Conservation (phyloP, 2,113 vertebrate genomes). For the Probosciger aterrimus region DNA sequence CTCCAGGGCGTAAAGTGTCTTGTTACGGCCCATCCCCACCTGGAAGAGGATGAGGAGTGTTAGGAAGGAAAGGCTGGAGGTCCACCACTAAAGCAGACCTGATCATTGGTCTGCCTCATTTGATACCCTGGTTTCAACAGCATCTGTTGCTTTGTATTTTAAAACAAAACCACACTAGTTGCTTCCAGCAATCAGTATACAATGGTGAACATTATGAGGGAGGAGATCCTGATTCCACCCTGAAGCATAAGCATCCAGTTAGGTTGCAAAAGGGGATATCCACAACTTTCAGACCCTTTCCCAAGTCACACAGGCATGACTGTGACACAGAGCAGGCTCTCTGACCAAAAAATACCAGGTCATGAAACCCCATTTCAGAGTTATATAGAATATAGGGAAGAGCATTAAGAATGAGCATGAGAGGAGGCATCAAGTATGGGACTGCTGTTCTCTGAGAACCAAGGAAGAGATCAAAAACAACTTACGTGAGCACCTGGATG, state of each 20-base stretch:
- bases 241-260: neutral
- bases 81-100: neutral
- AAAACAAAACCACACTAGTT: neutral
- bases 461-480: neutral
- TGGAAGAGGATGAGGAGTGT: conserved; percentile 28
- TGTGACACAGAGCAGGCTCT: neutral
- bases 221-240: neutral
- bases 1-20: conserved; percentile 87
- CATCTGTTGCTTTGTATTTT: conserved; percentile 1
- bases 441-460: neutral
- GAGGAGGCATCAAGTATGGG: neutral
- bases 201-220: neutral
- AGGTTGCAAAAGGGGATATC: neutral
- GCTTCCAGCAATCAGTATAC: neutral
- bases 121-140: neutral
- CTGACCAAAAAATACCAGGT: neutral
- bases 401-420: neutral
- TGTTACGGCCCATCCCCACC: conserved; percentile 92
- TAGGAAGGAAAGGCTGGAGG: neutral
- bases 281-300: neutral
- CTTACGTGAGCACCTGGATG: conserved; percentile 93
- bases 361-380: neutral
- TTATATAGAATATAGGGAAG: neutral
- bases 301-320: neutral
- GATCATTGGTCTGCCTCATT: neutral